Conservation (phyloP, 1,140 invertebrate species). For the Zaprionus tsacasi region DNA sequence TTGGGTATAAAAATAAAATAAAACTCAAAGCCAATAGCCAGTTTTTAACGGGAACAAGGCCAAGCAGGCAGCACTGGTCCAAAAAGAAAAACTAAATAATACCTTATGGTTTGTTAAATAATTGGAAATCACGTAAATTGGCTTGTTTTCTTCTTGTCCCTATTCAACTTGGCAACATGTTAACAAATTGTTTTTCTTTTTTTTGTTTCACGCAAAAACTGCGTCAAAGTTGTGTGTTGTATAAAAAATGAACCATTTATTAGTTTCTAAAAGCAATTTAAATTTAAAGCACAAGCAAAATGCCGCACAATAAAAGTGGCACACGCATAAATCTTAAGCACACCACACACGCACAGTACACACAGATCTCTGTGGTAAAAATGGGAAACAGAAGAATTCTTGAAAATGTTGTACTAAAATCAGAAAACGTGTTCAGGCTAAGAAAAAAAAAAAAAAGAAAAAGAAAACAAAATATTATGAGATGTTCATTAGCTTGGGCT, state of each 20-base stretch:
- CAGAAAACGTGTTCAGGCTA: constrained; percentile 16
- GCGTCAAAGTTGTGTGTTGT: constrained; percentile 28
- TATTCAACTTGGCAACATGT: constrained; percentile 22
- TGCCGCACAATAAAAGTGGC: constrained; percentile 65
- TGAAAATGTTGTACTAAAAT: constrained; percentile 70
- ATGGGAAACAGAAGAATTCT: constrained; percentile 65
- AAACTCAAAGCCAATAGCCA: too few relatives aligned
- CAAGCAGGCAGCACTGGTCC: too few relatives aligned
- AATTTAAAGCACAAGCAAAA: constrained; percentile 41
- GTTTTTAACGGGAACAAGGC: too few relatives aligned
- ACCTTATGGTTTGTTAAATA: constrained; percentile 5
- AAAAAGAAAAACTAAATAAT: not conserved
- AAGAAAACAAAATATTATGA: constrained; percentile 25
- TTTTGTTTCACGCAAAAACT: constrained; percentile 16
- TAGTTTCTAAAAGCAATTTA: constrained; percentile 65
- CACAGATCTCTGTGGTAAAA: constrained; percentile 29
- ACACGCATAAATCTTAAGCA: constrained; percentile 75
- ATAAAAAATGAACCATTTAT: constrained; percentile 54
- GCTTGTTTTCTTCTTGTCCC: constrained; percentile 1
- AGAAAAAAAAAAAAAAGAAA: not conserved
- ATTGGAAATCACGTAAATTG: constrained; percentile 13
- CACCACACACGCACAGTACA: constrained; percentile 15
- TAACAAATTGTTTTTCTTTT: constrained; percentile 8
- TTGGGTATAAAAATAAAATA: too few relatives aligned
- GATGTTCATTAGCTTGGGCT: constrained; percentile 69